Percentiles rank a stretch among this genome's conserved stretches.
phyloP scores from a whole-genome alignment of 2,888 invertebrate species.

The Toxonevra muliebris region DNA sequence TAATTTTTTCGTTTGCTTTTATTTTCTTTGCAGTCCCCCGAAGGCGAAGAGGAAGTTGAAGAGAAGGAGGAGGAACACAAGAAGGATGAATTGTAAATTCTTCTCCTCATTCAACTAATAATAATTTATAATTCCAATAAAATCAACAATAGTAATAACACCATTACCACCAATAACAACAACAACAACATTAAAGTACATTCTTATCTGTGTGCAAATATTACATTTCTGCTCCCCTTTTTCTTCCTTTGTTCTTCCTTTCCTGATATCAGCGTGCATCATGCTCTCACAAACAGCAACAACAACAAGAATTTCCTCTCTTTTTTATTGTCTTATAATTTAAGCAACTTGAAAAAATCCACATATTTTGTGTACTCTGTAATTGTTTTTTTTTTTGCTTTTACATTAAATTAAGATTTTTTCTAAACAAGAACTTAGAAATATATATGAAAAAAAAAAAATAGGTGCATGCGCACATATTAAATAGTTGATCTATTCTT shows the following conservation, averaged over 20 bases:
- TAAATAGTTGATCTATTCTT: conserved; percentile 2
- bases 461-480: neutral
- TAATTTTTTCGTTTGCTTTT: conserved; percentile 3
- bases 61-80: conserved; percentile 57
- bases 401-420: conserved; percentile 12
- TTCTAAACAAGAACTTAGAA: conserved; percentile 10
- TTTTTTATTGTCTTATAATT: conserved; percentile 40
- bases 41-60: conserved; percentile 55
- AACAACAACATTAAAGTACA: conserved; percentile 45
- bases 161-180: conserved; percentile 20
- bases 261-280: neutral
- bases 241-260: conserved; percentile 9
- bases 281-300: conserved; percentile 14
- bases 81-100: conserved; percentile 65
- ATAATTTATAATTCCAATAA: conserved; percentile 15
- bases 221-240: conserved; percentile 20
- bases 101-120: neutral
- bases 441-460: neutral
- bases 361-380: conserved; percentile 15
- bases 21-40: conserved; percentile 43
- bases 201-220: conserved; percentile 21
- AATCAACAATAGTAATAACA: conserved; percentile 22
- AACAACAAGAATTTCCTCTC: conserved; percentile 10
- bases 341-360: conserved; percentile 37
- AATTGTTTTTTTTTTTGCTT: conserved; percentile 20